phyloP scores from a whole-genome alignment of 2,797 vertebrate genomes.

The Siniperca scherzeri region DNA sequence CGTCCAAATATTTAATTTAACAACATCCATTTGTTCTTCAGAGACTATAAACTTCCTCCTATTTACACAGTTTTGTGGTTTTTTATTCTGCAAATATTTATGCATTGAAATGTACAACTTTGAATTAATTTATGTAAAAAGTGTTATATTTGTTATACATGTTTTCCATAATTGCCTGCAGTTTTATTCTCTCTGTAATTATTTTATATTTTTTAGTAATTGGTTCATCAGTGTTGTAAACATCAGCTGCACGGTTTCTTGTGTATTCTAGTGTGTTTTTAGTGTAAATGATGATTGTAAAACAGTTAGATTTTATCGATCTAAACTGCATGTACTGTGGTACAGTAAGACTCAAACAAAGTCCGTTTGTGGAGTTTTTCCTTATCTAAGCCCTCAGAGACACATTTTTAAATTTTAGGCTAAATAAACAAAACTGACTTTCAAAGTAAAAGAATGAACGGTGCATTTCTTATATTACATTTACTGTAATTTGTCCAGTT shows the following conservation, averaged over 20 bases:
- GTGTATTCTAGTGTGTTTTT: neutral
- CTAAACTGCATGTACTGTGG: neutral
- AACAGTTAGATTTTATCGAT: neutral
- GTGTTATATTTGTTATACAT: neutral
- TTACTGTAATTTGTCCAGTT: neutral
- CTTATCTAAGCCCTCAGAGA: neutral
- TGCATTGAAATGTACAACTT: neutral
- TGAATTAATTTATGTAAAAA: neutral
- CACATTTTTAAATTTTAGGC: neutral
- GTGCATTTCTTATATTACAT: neutral
- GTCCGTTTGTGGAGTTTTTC: neutral
- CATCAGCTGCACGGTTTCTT: neutral
- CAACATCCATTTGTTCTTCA: neutral
- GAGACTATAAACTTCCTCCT: neutral
- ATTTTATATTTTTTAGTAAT: neutral
- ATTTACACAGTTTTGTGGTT: neutral
- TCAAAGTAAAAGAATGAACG: neutral
- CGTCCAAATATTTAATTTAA: constrained; percentile 20
- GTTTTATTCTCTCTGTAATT: neutral
- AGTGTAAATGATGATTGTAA: neutral
- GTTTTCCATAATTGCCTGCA: neutral
- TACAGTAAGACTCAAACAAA: neutral
- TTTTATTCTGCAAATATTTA: neutral
- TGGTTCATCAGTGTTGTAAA: neutral
- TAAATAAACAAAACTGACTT: neutral